phyloP scores from a whole-genome alignment of 2,113 vertebrate genomes.

The Pandion haliaetus region DNA sequence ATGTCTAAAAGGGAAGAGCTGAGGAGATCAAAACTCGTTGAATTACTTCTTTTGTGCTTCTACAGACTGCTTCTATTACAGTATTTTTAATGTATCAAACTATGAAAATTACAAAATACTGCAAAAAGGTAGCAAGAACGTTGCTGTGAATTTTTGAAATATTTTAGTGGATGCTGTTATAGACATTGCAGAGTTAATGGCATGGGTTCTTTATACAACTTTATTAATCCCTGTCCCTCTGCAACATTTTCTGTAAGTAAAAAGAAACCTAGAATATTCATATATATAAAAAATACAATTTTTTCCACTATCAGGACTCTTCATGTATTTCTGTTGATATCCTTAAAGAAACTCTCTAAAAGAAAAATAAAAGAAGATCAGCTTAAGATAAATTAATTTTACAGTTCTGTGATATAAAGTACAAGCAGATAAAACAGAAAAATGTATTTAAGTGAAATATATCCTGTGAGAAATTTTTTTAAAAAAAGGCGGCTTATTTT shows the following conservation, averaged over 20 bases:
- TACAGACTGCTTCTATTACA: not conserved
- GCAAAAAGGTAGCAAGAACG: not conserved
- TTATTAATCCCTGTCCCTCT: not conserved
- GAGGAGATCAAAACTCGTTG: not conserved
- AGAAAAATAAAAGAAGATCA: slow-evolving; percentile 30
- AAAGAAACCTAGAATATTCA: not conserved
- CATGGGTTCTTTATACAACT: not conserved
- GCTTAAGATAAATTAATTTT: not conserved
- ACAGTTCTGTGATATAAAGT: not conserved
- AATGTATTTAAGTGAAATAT: not conserved
- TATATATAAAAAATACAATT: not conserved
- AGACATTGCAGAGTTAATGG: not conserved
- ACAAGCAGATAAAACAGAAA: not conserved
- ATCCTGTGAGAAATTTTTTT: not conserved
- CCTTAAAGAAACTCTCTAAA: slow-evolving; percentile 57
- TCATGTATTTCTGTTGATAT: slow-evolving; percentile 67
- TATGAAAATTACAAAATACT: slow-evolving; percentile 29
- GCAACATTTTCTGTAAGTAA: not conserved
- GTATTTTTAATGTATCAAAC: not conserved
- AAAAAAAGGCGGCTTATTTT: not conserved
- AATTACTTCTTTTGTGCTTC: not conserved
- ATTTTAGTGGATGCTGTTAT: not conserved
- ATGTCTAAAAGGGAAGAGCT: not conserved
- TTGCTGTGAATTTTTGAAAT: not conserved
- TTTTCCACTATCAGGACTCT: not conserved